Percentiles rank a stretch among this genome's conserved stretches.
phyloP scores from a whole-genome alignment of 2,113 vertebrate genomes.

The Clarias macrocephalus region DNA sequence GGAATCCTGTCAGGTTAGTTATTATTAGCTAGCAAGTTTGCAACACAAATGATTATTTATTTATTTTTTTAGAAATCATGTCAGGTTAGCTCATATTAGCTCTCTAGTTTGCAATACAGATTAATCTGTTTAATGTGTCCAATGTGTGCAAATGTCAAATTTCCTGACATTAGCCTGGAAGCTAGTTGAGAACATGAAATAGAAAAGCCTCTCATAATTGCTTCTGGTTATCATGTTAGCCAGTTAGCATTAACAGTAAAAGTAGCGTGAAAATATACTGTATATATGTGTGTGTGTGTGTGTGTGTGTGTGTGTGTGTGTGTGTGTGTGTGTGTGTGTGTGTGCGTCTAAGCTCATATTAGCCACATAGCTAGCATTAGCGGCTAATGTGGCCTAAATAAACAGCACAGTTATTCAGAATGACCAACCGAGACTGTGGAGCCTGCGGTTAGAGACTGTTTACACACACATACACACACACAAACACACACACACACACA shows the following conservation, averaged over 20 bases:
- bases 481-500: background rate
- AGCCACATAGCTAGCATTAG: background rate
- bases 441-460: background rate
- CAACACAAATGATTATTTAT: too few species aligned
- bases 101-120: too few species aligned
- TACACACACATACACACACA: slow-evolving; percentile 11
- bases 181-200: background rate
- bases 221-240: background rate
- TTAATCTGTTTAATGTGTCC: too few species aligned
- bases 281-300: too few species aligned
- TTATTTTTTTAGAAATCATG: too few species aligned
- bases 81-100: too few species aligned
- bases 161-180: background rate
- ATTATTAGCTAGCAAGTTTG: too few species aligned
- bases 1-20: too few species aligned
- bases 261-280: too few species aligned
- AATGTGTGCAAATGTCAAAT: too few species aligned
- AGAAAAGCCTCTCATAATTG: background rate
- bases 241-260: background rate
- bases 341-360: background rate
- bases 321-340: too few species aligned
- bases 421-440: background rate
- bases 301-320: too few species aligned
- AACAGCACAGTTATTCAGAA: background rate
- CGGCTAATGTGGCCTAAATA: background rate